Conservation (phyloP, 2,113 vertebrate genomes). For the Apodemus speciosus region DNA sequence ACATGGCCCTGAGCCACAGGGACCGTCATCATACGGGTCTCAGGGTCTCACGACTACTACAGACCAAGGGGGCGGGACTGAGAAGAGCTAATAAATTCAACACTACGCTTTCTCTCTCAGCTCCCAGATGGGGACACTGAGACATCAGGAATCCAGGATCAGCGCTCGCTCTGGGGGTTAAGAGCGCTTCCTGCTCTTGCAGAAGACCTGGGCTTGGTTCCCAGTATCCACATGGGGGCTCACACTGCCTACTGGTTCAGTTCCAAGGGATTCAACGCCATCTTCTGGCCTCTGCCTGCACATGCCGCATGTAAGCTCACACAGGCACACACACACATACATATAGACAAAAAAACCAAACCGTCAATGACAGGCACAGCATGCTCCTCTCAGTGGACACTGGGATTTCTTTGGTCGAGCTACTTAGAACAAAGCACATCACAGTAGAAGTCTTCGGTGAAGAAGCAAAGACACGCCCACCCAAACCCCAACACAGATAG, state of each 20-base stretch:
- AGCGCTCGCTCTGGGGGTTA: too few relatives aligned
- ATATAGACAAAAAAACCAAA: not conserved
- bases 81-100: not conserved
- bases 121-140: not conserved
- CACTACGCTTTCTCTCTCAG: not conserved
- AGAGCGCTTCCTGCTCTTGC: not conserved
- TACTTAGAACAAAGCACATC: not conserved
- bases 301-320: not conserved
- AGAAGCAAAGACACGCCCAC: not conserved
- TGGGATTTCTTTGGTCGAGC: not conserved
- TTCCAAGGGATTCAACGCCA: not conserved
- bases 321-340: not conserved
- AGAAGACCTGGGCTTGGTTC: not conserved
- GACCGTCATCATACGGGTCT: not conserved
- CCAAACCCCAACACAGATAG: too few relatives aligned
- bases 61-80: not conserved
- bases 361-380: rapidly evolving
- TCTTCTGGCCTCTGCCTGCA: not conserved
- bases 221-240: not conserved
- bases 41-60: rapidly evolving
- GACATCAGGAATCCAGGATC: too few relatives aligned
- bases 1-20: rapidly evolving
- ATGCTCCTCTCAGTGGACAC: not conserved
- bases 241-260: not conserved
- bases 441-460: not conserved